Evolutionary conservation across 2,797 vertebrate species (phyloP).

Genomic region (Phrynocephalus guinanensis): DNA sequence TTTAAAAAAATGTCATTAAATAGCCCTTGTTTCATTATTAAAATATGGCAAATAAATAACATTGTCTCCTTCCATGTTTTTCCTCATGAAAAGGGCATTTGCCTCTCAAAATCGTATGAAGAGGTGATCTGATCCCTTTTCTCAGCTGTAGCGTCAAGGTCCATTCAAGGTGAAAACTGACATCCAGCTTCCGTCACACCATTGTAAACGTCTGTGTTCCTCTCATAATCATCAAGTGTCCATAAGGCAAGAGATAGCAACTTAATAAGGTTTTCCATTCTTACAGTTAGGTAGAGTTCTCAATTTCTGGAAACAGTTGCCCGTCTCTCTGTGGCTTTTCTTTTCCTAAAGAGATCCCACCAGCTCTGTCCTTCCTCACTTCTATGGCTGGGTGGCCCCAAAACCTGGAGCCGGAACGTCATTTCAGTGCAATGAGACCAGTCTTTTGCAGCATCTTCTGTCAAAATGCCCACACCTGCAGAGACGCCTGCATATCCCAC

Average conservation of each 20-base stretch:
- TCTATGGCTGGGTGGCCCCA: neutral
- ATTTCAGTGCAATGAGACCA: neutral
- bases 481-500: neutral
- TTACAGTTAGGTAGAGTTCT: neutral
- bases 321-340: too few relatives aligned
- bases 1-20: conserved; percentile 36
- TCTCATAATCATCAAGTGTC: neutral
- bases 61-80: neutral
- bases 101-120: neutral
- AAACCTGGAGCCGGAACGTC: neutral
- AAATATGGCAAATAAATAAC: conserved; percentile 45
- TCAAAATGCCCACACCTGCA: neutral
- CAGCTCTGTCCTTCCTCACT: neutral
- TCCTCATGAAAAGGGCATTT: neutral
- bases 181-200: neutral
- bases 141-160: neutral
- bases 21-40: conserved; percentile 30
- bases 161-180: conserved; percentile 6
- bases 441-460: neutral
- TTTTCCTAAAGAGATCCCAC: neutral
- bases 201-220: conserved; percentile 1
- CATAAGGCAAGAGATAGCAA: neutral
- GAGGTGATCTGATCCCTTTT: too few relatives aligned
- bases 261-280: too few relatives aligned
- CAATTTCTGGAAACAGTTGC: neutral